phyloP scores from a whole-genome alignment of 2,797 vertebrate species.

The Corythornis leucogaster region DNA sequence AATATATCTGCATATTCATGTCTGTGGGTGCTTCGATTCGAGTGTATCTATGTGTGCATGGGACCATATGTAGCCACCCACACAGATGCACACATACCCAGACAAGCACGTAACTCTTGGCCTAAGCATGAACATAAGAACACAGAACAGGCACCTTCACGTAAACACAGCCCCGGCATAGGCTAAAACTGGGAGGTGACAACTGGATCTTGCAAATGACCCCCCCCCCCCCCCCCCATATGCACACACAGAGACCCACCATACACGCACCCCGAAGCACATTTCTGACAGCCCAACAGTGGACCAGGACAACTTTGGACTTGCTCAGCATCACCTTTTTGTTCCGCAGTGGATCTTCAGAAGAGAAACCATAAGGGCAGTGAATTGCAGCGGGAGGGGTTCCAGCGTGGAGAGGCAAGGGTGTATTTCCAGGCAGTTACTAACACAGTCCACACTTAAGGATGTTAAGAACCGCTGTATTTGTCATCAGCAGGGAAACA shows the following conservation, averaged over 20 bases:
- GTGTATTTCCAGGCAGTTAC: background rate
- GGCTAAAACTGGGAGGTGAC: background rate
- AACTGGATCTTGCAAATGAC: background rate
- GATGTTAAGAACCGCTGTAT: background rate
- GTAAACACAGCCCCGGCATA: too few species aligned
- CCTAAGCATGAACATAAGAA: fast-evolving
- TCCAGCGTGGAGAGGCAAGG: background rate
- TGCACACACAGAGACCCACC: background rate
- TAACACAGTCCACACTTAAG: constrained; percentile 5
- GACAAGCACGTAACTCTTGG: background rate
- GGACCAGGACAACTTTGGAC: background rate
- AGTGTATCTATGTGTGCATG: background rate
- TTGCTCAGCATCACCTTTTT: background rate
- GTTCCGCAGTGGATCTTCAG: background rate
- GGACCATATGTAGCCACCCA: background rate
- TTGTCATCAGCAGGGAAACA: background rate
- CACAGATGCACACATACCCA: background rate
- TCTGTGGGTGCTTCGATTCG: background rate
- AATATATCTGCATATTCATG: background rate
- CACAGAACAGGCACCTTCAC: fast-evolving
- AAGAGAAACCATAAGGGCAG: background rate
- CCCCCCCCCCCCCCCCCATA: background rate
- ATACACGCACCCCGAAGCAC: background rate
- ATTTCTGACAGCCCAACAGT: background rate
- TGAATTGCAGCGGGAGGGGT: background rate